These are phyloP conservation scores for Marmota monax DNA, from an alignment of 2,113 vertebrate genomes.

Conservation along the genomic window DNA sequence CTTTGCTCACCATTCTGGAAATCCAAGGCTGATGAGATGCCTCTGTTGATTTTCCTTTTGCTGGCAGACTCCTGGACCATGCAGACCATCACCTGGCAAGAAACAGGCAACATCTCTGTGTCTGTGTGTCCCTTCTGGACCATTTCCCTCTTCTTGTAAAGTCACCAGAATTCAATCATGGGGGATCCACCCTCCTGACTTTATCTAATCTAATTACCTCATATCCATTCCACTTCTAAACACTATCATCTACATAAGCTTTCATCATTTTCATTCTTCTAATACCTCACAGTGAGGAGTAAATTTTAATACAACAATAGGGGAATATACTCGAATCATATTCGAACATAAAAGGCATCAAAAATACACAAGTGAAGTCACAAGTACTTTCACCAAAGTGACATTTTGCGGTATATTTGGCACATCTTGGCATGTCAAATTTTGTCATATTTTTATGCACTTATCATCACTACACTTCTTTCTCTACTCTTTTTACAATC, in stretches of 20 bases:
- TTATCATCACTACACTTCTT: not conserved
- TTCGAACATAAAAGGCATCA: not conserved
- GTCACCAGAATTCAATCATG: not conserved
- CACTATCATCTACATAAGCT: not conserved
- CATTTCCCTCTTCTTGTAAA: not conserved
- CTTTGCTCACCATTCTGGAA: too few relatives aligned
- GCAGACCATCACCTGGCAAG: too few relatives aligned
- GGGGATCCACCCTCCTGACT: not conserved
- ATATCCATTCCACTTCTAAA: too few relatives aligned
- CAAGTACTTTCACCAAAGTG: not conserved
- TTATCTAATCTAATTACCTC: not conserved
- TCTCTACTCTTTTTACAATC: not conserved
- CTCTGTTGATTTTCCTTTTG: too few relatives aligned
- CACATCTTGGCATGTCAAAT: not conserved
- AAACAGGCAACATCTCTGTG: not conserved
- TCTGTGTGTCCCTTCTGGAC: not conserved
- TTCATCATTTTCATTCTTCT: too few relatives aligned
- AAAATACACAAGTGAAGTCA: not conserved
- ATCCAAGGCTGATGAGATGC: not conserved
- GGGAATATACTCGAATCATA: not conserved
- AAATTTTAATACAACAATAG: not conserved
- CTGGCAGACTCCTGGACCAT: not conserved
- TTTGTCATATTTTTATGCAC: not conserved
- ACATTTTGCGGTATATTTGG: not conserved
- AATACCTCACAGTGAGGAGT: not conserved